A percentile compares a stretch with the other conserved stretches of the same genome.
Conservation (phyloP, 2,797 vertebrate genomes). For the Vespertilio murinus region DNA sequence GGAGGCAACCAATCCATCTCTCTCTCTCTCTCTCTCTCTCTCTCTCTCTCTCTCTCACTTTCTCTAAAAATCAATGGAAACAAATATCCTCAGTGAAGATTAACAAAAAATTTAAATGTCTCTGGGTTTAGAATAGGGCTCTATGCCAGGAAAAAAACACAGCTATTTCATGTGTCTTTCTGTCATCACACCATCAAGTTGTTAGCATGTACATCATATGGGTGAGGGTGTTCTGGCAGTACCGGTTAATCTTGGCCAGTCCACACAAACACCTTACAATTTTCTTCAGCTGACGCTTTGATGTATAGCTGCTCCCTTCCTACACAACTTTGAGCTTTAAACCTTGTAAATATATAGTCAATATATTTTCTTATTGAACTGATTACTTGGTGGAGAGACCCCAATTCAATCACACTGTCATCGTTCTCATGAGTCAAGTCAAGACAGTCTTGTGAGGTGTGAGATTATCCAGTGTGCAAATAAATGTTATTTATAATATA, state of each 20-base stretch:
- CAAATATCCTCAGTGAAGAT: too few relatives aligned
- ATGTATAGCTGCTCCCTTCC: neutral
- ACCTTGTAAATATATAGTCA: neutral
- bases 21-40: too few relatives aligned
- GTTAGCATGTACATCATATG: neutral
- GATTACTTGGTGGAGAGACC: neutral
- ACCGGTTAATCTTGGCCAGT: neutral
- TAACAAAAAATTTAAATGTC: neutral
- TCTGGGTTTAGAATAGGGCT: constrained; percentile 43
- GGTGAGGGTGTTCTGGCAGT: constrained; percentile 3
- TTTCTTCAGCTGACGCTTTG: constrained; percentile 28
- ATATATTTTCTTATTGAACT: constrained; percentile 52
- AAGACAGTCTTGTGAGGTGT: too few relatives aligned
- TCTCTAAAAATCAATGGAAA: too few relatives aligned
- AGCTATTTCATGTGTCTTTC: constrained; percentile 57
- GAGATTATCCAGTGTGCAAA: too few relatives aligned
- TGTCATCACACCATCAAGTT: constrained; percentile 47
- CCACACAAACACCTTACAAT: neutral
- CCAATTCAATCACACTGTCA: neutral
- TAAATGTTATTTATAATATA: too few relatives aligned
- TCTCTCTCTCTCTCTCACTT: too few relatives aligned
- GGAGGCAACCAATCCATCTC: too few relatives aligned
- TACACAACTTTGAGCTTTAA: neutral
- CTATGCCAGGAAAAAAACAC: constrained; percentile 15
- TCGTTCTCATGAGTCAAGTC: too few relatives aligned